Conservation (phyloP, 2,888 invertebrate species). For the Tetanocera ferruginea region DNA sequence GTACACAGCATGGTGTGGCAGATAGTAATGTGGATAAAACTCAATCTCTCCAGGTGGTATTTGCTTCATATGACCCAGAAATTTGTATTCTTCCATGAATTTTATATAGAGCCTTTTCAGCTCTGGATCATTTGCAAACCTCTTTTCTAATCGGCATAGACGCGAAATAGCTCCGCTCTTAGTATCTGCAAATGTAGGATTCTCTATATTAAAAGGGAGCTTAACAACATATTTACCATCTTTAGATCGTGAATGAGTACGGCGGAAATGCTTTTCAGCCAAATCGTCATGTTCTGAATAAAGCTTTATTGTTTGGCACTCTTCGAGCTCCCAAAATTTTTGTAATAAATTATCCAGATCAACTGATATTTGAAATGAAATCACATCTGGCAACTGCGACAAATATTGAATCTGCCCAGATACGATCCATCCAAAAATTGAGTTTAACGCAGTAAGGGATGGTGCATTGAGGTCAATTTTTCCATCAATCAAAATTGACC, state of each 20-base stretch:
- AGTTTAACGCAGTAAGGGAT: not conserved
- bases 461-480: not conserved
- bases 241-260: constrained; percentile 27
- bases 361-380: not conserved
- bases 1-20: constrained; percentile 45
- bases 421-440: constrained; percentile 14
- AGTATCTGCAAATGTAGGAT: constrained; percentile 37
- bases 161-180: constrained; percentile 30
- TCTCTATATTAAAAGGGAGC: constrained; percentile 33
- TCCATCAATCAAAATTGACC: constrained; percentile 12
- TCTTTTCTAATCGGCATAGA: constrained; percentile 32
- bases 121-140: constrained; percentile 27
- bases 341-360: constrained; percentile 2
- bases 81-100: constrained; percentile 41
- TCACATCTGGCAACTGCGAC: not conserved
- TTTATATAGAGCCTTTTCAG: constrained; percentile 17
- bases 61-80: constrained; percentile 38
- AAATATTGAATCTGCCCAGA: not conserved
- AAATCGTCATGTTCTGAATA: constrained; percentile 23
- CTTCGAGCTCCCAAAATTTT: constrained; percentile 9
- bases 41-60: constrained; percentile 18
- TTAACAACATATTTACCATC: constrained; percentile 41
- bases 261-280: constrained; percentile 34
- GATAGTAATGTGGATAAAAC: constrained; percentile 34
- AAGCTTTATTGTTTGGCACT: not conserved